Percentiles rank a stretch among this genome's conserved stretches.
phyloP scores from a whole-genome alignment of 2,113 vertebrate species.

The Rhabdomys dilectus region DNA sequence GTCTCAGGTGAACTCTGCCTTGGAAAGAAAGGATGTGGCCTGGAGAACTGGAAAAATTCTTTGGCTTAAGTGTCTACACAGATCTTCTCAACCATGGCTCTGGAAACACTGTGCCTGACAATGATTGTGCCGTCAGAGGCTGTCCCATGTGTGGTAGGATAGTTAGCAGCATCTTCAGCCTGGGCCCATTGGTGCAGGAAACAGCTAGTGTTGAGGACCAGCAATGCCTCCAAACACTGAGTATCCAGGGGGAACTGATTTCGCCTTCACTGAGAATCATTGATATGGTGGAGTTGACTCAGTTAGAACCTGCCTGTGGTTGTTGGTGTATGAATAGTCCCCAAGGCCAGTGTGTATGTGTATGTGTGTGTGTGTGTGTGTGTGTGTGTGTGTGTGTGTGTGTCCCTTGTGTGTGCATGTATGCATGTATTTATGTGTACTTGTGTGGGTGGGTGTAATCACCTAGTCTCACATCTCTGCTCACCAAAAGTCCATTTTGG shows the following conservation, averaged over 20 bases:
- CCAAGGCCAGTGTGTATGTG: neutral
- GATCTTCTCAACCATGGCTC: neutral
- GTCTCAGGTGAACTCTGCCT: neutral
- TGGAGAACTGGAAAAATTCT: neutral
- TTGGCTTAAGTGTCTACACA: accelerated
- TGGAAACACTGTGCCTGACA: accelerated
- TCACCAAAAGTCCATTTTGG: neutral
- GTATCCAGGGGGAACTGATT: neutral
- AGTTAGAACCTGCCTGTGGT: neutral
- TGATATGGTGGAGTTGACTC: neutral
- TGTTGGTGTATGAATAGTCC: neutral
- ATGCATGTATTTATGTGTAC: neutral
- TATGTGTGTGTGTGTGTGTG: neutral
- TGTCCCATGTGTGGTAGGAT: accelerated
- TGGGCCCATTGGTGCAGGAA: accelerated
- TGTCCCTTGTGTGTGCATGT: no score
- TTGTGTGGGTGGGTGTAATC: neutral
- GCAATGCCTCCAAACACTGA: neutral
- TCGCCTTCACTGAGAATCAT: neutral
- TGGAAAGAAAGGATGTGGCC: neutral
- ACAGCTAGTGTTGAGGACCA: neutral
- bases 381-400: no score
- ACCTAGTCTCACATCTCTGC: no score
- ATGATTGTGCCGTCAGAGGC: neutral
- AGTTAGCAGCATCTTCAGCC: neutral